These are phyloP conservation scores for Serinus canaria DNA, from an alignment of 2,113 vertebrate species.

Conservation along the genomic window DNA sequence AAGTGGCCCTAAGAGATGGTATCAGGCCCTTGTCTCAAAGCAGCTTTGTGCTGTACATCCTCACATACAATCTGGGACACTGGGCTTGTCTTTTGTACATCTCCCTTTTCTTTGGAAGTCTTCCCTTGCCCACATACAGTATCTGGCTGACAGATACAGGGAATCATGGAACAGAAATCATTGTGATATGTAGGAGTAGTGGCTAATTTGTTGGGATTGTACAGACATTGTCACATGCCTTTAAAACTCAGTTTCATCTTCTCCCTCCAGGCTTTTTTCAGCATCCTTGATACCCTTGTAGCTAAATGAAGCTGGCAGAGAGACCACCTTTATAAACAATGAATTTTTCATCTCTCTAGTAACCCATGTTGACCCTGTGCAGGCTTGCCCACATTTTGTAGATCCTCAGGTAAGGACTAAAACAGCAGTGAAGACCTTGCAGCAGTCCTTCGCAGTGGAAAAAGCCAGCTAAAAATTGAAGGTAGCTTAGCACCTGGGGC, in stretches of 20 bases:
- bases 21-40: background rate
- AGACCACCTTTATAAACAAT: background rate
- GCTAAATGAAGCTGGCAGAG: background rate
- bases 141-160: background rate
- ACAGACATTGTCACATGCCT: background rate
- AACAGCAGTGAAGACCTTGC: background rate
- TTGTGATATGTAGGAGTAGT: background rate
- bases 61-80: background rate
- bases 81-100: background rate
- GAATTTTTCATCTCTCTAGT: background rate
- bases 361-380: background rate
- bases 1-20: background rate
- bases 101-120: background rate
- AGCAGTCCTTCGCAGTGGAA: background rate
- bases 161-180: background rate
- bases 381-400: background rate
- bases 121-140: background rate
- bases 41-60: background rate
- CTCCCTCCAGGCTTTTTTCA: background rate
- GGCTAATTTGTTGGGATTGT: background rate
- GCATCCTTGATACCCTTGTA: background rate
- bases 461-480: background rate
- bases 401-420: background rate
- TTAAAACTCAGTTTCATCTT: constrained; percentile 14
- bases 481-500: background rate